Base-by-base conservation (phyloP, 1,140 invertebrate species). In the Cepaea nemoralis region DNA sequence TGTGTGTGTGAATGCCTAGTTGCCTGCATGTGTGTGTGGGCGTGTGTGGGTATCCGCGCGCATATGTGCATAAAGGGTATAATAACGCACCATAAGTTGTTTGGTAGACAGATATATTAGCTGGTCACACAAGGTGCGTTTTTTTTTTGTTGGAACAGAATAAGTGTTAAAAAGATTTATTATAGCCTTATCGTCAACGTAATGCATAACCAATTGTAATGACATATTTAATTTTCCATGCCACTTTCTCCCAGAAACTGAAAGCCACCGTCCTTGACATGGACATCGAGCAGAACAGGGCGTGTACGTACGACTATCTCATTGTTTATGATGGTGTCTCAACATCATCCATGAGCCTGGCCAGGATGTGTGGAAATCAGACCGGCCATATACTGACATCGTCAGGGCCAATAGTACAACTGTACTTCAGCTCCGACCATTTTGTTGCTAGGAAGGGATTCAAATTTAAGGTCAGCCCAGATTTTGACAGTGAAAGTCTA, bases 291-390 rank as follows among this genome's bases (percentile, higher is more conserved):
- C 6, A 5, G 5, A 66, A 66, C 22, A 27, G 10, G 8, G 31
- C 24, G 10, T 66, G 59, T n/a, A 27, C 59, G 22, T 66, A 66
- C 22, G 59, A 66, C n/a, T 66, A 66, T 33, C 6, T 66, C 6
- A 66, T 66, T 66, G 59, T 66, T n/a, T 66, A 66, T 66, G 59
- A 66, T 33, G 59, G 59, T 66, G 22, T 33, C 24, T 12, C 24
- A 8, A 10, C 59, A 8, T 6, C 24, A 66, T 66, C 59, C n/a
- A 24, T 8, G 6, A 27, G 24, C 24, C 22, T 66, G 24, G 59
- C 24, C 10, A n/a, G 59, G 8, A 27, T 27, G 24, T 66, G 59
- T 66, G 59, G 59, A 33, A 66, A 33, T 27, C 10, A 12, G 24
- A 66, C 31, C n/a, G 24, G 31, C 8, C 6, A 66, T 8, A 33